Conservation (phyloP, 1,140 invertebrate species). For the Bradysia coprophila region DNA sequence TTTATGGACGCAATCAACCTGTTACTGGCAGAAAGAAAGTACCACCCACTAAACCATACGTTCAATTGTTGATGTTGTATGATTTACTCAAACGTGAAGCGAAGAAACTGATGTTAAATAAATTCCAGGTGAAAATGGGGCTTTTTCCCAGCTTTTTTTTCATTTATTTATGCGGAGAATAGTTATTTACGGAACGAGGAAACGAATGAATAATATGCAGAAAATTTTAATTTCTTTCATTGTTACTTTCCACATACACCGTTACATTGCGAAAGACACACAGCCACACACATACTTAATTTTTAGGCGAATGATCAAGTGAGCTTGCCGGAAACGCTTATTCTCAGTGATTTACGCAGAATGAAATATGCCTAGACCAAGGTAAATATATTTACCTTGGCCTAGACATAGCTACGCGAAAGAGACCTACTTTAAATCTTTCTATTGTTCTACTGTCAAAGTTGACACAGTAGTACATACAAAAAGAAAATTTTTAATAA, state of each 20-base stretch:
- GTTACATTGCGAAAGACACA: too few species aligned
- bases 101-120: conserved; percentile 18
- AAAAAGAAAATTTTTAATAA: too few species aligned
- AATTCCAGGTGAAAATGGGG: conserved; percentile 11
- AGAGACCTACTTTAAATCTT: too few species aligned
- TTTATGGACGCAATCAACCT: conserved; percentile 15
- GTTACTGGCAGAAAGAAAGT: conserved; percentile 22
- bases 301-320: too few species aligned
- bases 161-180: neutral
- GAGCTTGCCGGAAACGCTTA: too few species aligned
- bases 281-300: too few species aligned
- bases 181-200: neutral
- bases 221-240: neutral
- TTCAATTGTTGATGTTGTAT: conserved; percentile 20
- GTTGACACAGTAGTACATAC: too few species aligned
- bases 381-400: too few species aligned
- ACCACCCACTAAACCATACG: conserved; percentile 22
- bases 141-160: neutral
- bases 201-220: neutral
- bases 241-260: neutral
- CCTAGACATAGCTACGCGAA: too few species aligned
- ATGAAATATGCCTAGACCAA: too few species aligned
- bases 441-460: too few species aligned
- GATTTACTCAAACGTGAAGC: conserved; percentile 23
- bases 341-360: too few species aligned